These are phyloP conservation scores for Bemisia tabaci DNA, from an alignment of 1,140 invertebrate genomes.

Conservation along the genomic window DNA sequence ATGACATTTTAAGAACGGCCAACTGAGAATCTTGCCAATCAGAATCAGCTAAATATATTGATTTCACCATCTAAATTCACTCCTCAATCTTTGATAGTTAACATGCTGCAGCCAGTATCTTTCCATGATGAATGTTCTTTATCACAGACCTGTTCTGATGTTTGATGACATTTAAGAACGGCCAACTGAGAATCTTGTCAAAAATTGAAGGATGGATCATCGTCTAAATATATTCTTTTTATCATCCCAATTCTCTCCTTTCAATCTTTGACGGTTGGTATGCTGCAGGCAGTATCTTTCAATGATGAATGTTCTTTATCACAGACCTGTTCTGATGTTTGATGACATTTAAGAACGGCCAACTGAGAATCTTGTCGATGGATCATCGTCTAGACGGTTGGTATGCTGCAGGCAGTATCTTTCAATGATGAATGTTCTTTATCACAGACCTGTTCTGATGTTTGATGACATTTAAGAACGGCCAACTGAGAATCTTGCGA, in stretches of 20 bases:
- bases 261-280: too few species aligned
- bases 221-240: too few species aligned
- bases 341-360: conserved; percentile 10
- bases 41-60: too few species aligned
- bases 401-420: too few species aligned
- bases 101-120: too few species aligned
- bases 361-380: conserved; percentile 1
- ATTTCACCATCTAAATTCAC: too few species aligned
- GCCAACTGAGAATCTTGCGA: conserved; percentile 12
- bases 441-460: conserved; percentile 28
- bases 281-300: too few species aligned
- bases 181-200: conserved; percentile 12
- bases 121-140: conserved; percentile 13
- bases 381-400: too few species aligned
- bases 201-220: too few species aligned
- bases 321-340: neutral
- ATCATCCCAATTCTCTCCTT: too few species aligned
- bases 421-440: conserved; percentile 13
- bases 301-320: conserved; percentile 2
- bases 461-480: conserved; percentile 14
- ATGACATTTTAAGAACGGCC: conserved; percentile 14
- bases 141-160: conserved; percentile 28
- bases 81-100: too few species aligned
- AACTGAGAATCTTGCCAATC: conserved; percentile 7
- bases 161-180: conserved; percentile 14